Conservation (phyloP, 2,113 vertebrate genomes). For the Sceloporus undulatus region DNA sequence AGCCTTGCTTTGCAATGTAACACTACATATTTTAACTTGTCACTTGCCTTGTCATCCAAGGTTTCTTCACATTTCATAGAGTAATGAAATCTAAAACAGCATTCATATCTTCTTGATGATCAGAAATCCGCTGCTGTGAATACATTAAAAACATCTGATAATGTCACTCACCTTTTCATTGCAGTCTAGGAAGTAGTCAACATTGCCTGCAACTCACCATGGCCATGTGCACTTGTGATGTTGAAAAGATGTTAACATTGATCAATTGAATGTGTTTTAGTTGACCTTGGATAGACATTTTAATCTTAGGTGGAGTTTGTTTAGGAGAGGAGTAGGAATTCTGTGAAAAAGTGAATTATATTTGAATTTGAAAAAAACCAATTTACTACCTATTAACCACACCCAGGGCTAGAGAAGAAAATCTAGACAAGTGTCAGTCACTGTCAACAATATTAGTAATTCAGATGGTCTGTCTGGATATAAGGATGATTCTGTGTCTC, state of each 20-base stretch:
- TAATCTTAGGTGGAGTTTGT: not conserved
- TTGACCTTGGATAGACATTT: not conserved
- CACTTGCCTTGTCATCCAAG: conserved; percentile 42
- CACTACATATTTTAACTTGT: conserved; percentile 56
- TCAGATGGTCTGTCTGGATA: not conserved
- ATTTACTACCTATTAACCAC: no score
- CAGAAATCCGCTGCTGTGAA: not conserved
- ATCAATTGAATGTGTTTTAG: not conserved
- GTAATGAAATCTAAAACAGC: conserved; percentile 37
- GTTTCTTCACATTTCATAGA: conserved; percentile 37
- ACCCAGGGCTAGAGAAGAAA: not conserved
- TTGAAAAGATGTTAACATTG: not conserved
- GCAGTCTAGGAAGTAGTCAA: no score
- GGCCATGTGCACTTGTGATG: not conserved
- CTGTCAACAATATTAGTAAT: not conserved
- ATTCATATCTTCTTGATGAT: not conserved
- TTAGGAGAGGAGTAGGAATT: not conserved
- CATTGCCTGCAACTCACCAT: no score
- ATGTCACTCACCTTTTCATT: not conserved
- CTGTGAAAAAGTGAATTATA: not conserved
- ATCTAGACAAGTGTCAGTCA: not conserved
- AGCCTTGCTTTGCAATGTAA: conserved; percentile 49
- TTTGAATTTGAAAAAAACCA: not conserved
- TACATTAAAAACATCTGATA: not conserved
- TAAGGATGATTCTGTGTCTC: not conserved